Conservation (phyloP, 2,888 invertebrate genomes). For the Leptopilina drosophilae region DNA sequence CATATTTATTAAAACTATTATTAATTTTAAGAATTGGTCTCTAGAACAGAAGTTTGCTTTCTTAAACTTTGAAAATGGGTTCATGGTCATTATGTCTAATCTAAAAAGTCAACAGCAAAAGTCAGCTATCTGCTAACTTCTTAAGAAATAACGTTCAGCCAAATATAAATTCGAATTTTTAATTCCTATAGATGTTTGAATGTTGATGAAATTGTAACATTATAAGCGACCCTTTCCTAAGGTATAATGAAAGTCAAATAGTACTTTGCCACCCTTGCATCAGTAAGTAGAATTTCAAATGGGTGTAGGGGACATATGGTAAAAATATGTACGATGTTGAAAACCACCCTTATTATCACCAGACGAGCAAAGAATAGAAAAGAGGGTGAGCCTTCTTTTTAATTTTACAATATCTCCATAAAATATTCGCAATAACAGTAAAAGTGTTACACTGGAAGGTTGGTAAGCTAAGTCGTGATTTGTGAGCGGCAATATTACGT, state of each 20-base stretch:
- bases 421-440: constrained; percentile 74
- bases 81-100: too few relatives aligned
- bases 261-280: constrained; percentile 67
- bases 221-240: constrained; percentile 51
- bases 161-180: neutral
- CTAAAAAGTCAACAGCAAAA: too few relatives aligned
- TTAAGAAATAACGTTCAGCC: too few relatives aligned
- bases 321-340: constrained; percentile 49
- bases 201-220: constrained; percentile 17
- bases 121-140: too few relatives aligned
- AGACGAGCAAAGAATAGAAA: constrained; percentile 56
- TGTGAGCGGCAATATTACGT: constrained; percentile 70
- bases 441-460: constrained; percentile 66
- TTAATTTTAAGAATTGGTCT: too few relatives aligned
- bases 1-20: too few relatives aligned
- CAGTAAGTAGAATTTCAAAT: constrained; percentile 57
- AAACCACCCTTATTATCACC: constrained; percentile 68
- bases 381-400: constrained; percentile 67
- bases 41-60: too few relatives aligned
- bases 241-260: constrained; percentile 77
- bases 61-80: too few relatives aligned
- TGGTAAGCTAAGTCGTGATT: constrained; percentile 72
- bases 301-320: constrained; percentile 64
- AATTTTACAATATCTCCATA: constrained; percentile 75
- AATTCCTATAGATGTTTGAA: neutral